phyloP scores from a whole-genome alignment of 2,888 invertebrate genomes.

The Caenorhabditis japonica region DNA sequence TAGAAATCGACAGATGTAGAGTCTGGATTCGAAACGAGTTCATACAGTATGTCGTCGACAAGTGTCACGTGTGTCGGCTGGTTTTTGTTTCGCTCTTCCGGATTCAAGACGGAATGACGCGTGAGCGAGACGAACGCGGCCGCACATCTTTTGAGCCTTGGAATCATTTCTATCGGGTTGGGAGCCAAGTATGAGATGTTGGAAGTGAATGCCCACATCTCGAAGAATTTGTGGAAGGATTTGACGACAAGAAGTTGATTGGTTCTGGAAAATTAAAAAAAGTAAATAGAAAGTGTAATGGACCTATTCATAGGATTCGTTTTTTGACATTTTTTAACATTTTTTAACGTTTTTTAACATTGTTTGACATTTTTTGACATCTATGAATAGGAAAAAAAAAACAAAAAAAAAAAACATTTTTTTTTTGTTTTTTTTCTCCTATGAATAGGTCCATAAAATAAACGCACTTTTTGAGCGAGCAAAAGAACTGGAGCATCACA shows the following conservation, averaged over 20 bases:
- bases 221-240: slow-evolving; percentile 31
- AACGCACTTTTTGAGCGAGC: slow-evolving; percentile 17
- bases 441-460: too few relatives aligned
- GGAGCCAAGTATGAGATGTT: neutral
- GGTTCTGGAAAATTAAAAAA: slow-evolving; percentile 6
- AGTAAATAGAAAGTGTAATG: neutral
- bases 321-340: too few relatives aligned
- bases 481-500: slow-evolving; percentile 28
- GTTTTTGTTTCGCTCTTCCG: neutral
- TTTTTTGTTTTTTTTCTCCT: too few relatives aligned
- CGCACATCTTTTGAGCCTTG: slow-evolving; percentile 24
- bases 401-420: too few relatives aligned
- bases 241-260: slow-evolving; percentile 23
- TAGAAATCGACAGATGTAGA: slow-evolving; percentile 1
- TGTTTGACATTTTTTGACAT: too few relatives aligned
- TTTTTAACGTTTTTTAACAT: too few relatives aligned
- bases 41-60: neutral
- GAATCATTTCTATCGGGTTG: neutral
- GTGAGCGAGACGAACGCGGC: slow-evolving; percentile 27
- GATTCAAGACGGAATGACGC: slow-evolving; percentile 13
- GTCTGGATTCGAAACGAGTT: neutral
- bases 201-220: slow-evolving; percentile 8
- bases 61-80: neutral
- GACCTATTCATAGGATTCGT: too few relatives aligned
- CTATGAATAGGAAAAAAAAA: too few relatives aligned